phyloP scores from a whole-genome alignment of 1,140 invertebrate genomes.

The Tribolium castaneum region DNA sequence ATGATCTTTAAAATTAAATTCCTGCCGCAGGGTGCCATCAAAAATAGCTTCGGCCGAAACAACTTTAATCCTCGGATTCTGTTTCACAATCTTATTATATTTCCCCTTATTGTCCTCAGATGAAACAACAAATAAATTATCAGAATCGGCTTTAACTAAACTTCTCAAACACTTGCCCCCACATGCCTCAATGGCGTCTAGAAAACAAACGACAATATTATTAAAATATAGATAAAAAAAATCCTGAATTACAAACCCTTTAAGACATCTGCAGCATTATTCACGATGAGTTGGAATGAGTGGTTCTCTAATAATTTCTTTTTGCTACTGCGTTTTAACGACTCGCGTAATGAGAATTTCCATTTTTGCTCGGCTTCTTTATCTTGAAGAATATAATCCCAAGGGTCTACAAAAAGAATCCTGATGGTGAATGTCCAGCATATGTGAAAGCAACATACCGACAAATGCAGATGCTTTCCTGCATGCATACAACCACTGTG shows the following conservation, averaged over 20 bases:
- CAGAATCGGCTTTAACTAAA: constrained; percentile 44
- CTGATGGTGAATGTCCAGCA: not conserved
- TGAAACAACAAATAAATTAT: constrained; percentile 56
- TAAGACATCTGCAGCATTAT: constrained; percentile 55
- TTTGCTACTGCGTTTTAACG: constrained; percentile 55
- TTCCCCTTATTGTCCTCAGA: constrained; percentile 53
- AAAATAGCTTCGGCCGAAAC: constrained; percentile 66
- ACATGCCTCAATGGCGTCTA: constrained; percentile 59
- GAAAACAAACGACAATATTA: constrained; percentile 42
- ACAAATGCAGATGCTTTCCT: constrained; percentile 64
- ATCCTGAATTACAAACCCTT: constrained; percentile 54
- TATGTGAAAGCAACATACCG: constrained; percentile 50
- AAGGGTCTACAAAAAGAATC: constrained; percentile 62
- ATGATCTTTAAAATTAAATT: constrained; percentile 59
- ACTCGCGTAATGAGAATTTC: constrained; percentile 64
- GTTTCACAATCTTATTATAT: constrained; percentile 56
- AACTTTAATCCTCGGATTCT: constrained; percentile 60
- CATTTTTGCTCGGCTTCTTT: constrained; percentile 64
- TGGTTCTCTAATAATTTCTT: constrained; percentile 56
- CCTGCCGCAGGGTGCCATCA: constrained; percentile 65
- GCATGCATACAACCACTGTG: constrained; percentile 66
- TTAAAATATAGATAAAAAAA: not conserved
- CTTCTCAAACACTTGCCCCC: constrained; percentile 58
- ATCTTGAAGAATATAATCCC: constrained; percentile 66
- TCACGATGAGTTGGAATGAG: constrained; percentile 53